Evolutionary conservation across 2,888 invertebrate species (phyloP).

Genomic region (Cryptus viduatorius): DNA sequence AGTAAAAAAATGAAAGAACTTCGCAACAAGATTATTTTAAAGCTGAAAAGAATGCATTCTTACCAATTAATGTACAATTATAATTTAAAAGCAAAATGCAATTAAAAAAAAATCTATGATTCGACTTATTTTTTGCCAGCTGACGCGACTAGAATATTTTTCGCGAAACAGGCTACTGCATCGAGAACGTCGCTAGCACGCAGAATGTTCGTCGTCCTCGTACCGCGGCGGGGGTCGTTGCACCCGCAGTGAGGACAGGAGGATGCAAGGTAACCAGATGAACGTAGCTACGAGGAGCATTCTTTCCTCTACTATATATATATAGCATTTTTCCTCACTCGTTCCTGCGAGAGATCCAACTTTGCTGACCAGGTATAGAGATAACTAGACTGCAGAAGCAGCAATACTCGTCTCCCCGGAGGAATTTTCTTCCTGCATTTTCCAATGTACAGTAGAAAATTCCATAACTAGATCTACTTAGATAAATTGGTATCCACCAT

Average conservation of each 20-base stretch:
- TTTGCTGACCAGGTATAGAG: conserved; percentile 12
- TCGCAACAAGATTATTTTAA: no score
- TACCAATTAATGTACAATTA: no score
- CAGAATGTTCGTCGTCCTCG: conserved; percentile 23
- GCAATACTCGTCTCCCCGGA: neutral
- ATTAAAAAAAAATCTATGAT: neutral
- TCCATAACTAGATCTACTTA: neutral
- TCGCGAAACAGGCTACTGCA: neutral
- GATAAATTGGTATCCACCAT: neutral
- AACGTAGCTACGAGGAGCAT: neutral
- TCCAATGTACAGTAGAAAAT: neutral
- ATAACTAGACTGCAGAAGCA: conserved; percentile 10
- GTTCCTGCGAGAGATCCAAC: conserved; percentile 10
- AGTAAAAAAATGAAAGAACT: no score
- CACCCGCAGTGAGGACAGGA: conserved; percentile 15
- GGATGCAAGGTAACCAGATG: neutral
- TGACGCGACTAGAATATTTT: neutral
- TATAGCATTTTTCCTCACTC: neutral
- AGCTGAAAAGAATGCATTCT: no score
- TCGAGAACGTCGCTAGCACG: conserved; percentile 2
- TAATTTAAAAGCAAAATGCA: neutral
- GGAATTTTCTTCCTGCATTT: conserved; percentile 12
- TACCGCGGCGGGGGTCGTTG: conserved; percentile 55
- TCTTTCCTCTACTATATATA: neutral
- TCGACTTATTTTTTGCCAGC: neutral